These are phyloP conservation scores for Masnerella sp. DNA, from an alignment of 2,888 invertebrate genomes.

Conservation along the genomic window DNA sequence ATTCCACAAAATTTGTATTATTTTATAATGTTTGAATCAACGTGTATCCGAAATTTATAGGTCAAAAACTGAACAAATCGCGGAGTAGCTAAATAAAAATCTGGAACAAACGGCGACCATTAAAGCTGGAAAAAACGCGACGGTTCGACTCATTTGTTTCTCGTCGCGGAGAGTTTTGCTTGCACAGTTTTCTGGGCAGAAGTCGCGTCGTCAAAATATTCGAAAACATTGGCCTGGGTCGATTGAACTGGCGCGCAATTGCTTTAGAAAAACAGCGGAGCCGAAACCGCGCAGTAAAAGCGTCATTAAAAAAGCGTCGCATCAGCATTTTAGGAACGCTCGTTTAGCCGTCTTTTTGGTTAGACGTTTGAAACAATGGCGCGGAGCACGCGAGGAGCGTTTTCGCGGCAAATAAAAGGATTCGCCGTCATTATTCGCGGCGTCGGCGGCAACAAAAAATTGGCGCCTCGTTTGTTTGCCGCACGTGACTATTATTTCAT, in stretches of 20 bases:
- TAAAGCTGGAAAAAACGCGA: too few species aligned
- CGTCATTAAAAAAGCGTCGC: constrained; percentile 37
- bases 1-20: too few species aligned
- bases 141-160: too few species aligned
- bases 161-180: too few species aligned
- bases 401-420: constrained; percentile 35
- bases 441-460: constrained; percentile 45
- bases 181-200: too few species aligned
- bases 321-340: constrained; percentile 42
- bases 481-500: constrained; percentile 56
- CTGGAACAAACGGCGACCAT: too few species aligned
- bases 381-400: constrained; percentile 33
- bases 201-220: constrained; percentile 1
- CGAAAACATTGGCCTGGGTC: background rate
- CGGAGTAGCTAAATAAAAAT: too few species aligned
- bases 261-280: constrained; percentile 8
- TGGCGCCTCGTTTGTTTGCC: constrained; percentile 50
- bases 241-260: background rate
- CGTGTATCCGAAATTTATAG: too few species aligned
- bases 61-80: too few species aligned
- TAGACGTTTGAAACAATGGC: constrained; percentile 38
- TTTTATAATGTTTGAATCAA: too few species aligned
- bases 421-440: constrained; percentile 43
- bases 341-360: constrained; percentile 24
- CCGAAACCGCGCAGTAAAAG: constrained; percentile 7